phyloP scores from a whole-genome alignment of 2,797 vertebrate genomes.

The Microtus californicus region DNA sequence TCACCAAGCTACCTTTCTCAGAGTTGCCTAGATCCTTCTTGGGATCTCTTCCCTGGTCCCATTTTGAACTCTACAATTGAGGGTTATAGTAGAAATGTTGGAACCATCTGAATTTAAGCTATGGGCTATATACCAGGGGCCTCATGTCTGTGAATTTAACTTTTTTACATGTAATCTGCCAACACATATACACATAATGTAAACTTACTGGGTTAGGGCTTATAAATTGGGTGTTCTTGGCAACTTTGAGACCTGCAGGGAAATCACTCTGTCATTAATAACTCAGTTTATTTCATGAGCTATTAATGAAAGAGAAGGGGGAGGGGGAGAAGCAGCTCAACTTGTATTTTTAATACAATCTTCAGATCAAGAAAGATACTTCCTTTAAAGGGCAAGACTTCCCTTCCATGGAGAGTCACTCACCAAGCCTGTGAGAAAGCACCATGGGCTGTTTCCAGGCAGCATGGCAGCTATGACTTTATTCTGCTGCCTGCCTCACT shows the following conservation, averaged over 20 bases:
- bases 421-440: slow-evolving; percentile 63
- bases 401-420: slow-evolving; percentile 47
- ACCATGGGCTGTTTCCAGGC: slow-evolving; percentile 36
- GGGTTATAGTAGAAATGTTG: slow-evolving; percentile 62
- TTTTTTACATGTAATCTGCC: slow-evolving; percentile 56
- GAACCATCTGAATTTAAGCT: slow-evolving; percentile 58
- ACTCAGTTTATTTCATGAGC: slow-evolving; percentile 28
- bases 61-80: slow-evolving; percentile 64
- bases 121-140: background rate
- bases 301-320: slow-evolving; percentile 55
- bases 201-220: slow-evolving; percentile 72
- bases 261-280: slow-evolving; percentile 74
- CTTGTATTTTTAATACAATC: slow-evolving; percentile 62
- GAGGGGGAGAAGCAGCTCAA: slow-evolving; percentile 33
- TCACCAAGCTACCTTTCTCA: slow-evolving; percentile 60
- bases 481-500: slow-evolving; percentile 47
- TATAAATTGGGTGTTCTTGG: slow-evolving; percentile 74
- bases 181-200: slow-evolving; percentile 74
- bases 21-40: slow-evolving; percentile 20
- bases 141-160: slow-evolving; percentile 49
- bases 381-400: slow-evolving; percentile 5
- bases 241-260: slow-evolving; percentile 66
- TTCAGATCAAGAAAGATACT: background rate
- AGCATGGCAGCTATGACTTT: slow-evolving; percentile 64
- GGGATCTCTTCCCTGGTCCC: slow-evolving; percentile 52